These are phyloP conservation scores for Drosophila equinoxialis DNA, from an alignment of 1,140 invertebrate species.

Conservation along the genomic window DNA sequence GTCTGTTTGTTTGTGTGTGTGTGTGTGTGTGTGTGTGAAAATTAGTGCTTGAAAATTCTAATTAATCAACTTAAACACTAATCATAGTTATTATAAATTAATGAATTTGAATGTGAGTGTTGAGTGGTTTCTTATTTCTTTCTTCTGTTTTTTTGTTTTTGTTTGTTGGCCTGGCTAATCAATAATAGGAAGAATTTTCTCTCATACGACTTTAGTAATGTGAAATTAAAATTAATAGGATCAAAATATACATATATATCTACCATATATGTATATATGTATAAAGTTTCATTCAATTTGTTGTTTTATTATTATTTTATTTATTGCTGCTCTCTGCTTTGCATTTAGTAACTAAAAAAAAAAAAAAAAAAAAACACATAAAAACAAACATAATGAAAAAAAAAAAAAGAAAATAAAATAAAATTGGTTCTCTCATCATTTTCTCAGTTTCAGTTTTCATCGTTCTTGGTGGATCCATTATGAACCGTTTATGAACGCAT, in stretches of 20 bases:
- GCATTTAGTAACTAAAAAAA: slow-evolving; percentile 74
- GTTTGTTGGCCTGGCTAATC: slow-evolving; percentile 49
- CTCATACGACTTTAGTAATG: slow-evolving; percentile 32
- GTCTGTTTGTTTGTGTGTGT: slow-evolving; percentile 41
- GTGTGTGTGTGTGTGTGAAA: slow-evolving; percentile 44
- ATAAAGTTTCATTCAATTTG: slow-evolving; percentile 21
- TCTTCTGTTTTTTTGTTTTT: slow-evolving; percentile 23
- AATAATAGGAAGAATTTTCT: slow-evolving; percentile 72
- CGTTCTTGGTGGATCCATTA: neutral
- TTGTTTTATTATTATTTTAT: slow-evolving; percentile 36
- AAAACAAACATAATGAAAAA: slow-evolving; percentile 67
- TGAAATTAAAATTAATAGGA: slow-evolving; percentile 75
- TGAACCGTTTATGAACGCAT: slow-evolving; percentile 6
- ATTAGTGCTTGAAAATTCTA: slow-evolving; percentile 59
- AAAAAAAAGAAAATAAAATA: slow-evolving; percentile 51
- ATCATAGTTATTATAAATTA: slow-evolving; percentile 57
- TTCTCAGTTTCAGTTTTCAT: neutral
- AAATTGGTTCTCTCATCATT: neutral
- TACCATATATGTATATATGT: slow-evolving; percentile 21
- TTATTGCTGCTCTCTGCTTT: slow-evolving; percentile 69
- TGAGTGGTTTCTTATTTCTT: slow-evolving; percentile 38
- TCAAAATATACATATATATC: slow-evolving; percentile 45
- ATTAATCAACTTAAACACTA: slow-evolving; percentile 49
- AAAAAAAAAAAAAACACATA: slow-evolving; percentile 71
- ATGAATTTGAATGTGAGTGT: slow-evolving; percentile 60